Percentiles rank a stretch among this genome's conserved stretches.
phyloP scores from a whole-genome alignment of 2,113 vertebrate species.

The Ammodramus savannarum region DNA sequence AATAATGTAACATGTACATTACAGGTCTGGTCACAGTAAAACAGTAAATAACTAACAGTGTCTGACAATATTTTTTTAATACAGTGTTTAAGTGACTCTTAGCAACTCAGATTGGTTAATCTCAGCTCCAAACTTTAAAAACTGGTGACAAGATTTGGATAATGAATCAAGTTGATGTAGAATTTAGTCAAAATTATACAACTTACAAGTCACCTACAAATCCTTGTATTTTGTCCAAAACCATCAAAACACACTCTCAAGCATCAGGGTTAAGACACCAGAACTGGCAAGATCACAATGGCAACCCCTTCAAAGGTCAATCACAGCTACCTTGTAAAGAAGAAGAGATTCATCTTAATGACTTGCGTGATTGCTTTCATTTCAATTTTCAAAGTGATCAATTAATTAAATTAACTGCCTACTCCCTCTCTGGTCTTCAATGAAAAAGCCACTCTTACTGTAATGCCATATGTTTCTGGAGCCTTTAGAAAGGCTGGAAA shows the following conservation, averaged over 20 bases:
- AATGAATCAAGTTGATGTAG: neutral
- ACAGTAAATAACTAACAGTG: neutral
- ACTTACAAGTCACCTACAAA: neutral
- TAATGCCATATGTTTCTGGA: neutral
- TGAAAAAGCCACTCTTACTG: neutral
- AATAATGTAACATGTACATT: neutral
- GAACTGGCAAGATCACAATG: neutral
- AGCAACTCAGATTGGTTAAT: neutral
- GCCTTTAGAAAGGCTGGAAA: neutral
- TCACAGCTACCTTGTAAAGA: neutral
- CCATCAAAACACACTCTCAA: neutral
- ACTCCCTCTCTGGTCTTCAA: neutral
- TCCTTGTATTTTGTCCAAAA: neutral
- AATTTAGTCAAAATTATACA: neutral
- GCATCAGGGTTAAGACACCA: neutral
- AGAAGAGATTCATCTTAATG: neutral
- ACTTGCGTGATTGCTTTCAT: neutral
- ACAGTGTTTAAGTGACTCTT: neutral
- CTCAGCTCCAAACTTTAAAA: neutral
- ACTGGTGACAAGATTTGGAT: neutral
- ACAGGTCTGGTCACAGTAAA: neutral
- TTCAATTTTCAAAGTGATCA: neutral
- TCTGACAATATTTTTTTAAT: neutral
- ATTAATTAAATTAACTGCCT: neutral
- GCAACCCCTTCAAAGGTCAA: neutral